Conservation (phyloP, 2,797 vertebrate genomes). For the Jordanella pulchra region DNA sequence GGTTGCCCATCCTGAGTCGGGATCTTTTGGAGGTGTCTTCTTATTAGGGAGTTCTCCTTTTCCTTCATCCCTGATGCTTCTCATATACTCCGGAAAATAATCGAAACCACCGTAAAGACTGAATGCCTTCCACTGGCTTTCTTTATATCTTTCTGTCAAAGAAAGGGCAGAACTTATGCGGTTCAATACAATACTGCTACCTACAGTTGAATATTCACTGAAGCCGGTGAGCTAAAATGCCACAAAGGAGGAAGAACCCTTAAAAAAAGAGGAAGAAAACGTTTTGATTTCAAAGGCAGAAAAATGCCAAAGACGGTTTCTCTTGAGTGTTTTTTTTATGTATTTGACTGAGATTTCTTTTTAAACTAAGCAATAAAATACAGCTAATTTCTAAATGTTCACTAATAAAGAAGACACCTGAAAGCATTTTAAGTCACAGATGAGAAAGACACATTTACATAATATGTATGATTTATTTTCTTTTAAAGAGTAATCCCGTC, state of each 20-base stretch:
- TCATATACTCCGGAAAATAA: not conserved
- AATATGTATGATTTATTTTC: slow-evolving; percentile 63
- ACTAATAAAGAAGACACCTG: slow-evolving; percentile 27
- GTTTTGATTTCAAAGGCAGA: slow-evolving; percentile 44
- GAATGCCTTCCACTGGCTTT: not conserved
- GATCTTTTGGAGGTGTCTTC: not conserved
- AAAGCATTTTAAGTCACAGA: slow-evolving; percentile 35
- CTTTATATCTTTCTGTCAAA: not conserved
- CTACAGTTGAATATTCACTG: slow-evolving; percentile 10
- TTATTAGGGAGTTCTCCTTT: not conserved
- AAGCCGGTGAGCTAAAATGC: slow-evolving; percentile 4
- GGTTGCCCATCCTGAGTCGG: not conserved
- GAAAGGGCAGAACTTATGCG: slow-evolving; percentile 10
- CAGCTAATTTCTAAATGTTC: slow-evolving; percentile 20
- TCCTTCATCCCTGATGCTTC: too few species aligned
- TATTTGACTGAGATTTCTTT: slow-evolving; percentile 32
- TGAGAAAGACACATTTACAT: slow-evolving; percentile 60
- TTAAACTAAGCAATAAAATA: slow-evolving; percentile 32
- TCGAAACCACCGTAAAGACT: not conserved
- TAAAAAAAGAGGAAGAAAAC: slow-evolving; percentile 16
- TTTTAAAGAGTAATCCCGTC: slow-evolving; percentile 43
- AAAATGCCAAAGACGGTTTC: slow-evolving; percentile 32
- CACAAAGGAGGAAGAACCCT: slow-evolving; percentile 11
- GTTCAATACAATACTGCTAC: slow-evolving; percentile 17
- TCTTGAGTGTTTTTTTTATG: slow-evolving; percentile 31